Conservation (phyloP, 2,113 vertebrate genomes). For the Macrotus californicus region DNA sequence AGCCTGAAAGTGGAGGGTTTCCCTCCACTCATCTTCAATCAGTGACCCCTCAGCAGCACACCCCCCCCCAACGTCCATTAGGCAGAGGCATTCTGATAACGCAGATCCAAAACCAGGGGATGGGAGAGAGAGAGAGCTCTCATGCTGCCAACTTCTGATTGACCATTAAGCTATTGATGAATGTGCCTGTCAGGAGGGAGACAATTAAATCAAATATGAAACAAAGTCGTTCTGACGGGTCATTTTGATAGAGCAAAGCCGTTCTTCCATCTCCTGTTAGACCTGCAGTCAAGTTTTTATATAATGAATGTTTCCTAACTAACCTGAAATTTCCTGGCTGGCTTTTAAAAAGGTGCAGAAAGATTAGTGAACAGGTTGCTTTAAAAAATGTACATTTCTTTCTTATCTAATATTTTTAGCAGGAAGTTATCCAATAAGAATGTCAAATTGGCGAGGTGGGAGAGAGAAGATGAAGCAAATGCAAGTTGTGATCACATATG, state of each 20-base stretch:
- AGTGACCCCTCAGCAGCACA: constrained; percentile 87
- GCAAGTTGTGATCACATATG: constrained; percentile 51
- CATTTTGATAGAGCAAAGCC: constrained; percentile 96
- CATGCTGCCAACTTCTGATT: constrained; percentile 98
- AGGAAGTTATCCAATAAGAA: constrained; percentile 62
- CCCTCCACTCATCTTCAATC: constrained; percentile 83
- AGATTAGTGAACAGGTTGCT: constrained; percentile 61
- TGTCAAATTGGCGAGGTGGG: constrained; percentile 63
- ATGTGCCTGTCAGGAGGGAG: constrained; percentile 99
- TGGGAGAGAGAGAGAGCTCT: constrained; percentile 97
- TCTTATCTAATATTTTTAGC: constrained; percentile 57
- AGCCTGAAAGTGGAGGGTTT: constrained; percentile 79
- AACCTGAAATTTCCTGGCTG: constrained; percentile 78
- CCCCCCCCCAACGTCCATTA: constrained; percentile 89
- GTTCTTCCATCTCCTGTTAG: constrained; percentile 93
- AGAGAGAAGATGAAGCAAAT: constrained; percentile 67
- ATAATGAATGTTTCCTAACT: constrained; percentile 83
- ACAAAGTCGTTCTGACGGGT: constrained; percentile 99
- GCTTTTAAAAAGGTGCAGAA: constrained; percentile 69
- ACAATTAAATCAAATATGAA: constrained; percentile 99
- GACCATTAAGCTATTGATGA: constrained; percentile 99
- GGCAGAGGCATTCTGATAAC: constrained; percentile 98
- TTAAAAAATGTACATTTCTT: constrained; percentile 54
- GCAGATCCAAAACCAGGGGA: constrained; percentile 90
- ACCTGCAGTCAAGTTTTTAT: constrained; percentile 89